These are phyloP conservation scores for Acromyrmex charruanus DNA, from an alignment of 1,140 invertebrate genomes.

Conservation along the genomic window DNA sequence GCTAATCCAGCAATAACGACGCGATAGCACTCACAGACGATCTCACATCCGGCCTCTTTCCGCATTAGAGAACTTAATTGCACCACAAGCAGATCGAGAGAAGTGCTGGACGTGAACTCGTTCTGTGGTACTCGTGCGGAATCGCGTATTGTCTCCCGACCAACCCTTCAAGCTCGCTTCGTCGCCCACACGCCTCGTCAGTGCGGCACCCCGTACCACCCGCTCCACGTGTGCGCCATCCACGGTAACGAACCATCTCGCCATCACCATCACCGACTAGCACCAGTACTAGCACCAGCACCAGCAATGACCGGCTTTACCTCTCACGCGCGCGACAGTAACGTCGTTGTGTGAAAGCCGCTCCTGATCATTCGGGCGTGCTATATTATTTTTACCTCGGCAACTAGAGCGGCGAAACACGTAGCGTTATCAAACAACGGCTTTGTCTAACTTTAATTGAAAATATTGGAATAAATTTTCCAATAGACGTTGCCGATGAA, in stretches of 20 bases:
- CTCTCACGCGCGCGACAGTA: slow-evolving; percentile 39
- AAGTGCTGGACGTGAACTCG: slow-evolving; percentile 53
- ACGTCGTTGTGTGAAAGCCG: slow-evolving; percentile 68
- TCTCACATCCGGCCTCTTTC: slow-evolving; percentile 48
- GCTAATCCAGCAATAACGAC: slow-evolving; percentile 51
- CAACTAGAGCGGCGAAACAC: slow-evolving; percentile 79
- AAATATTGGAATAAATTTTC: slow-evolving; percentile 87
- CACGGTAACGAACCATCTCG: slow-evolving; percentile 63
- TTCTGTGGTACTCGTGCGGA: slow-evolving; percentile 55
- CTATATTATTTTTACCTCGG: slow-evolving; percentile 82
- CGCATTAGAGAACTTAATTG: slow-evolving; percentile 61
- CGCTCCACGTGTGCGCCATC: slow-evolving; percentile 14
- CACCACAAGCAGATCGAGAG: slow-evolving; percentile 38
- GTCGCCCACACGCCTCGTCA: slow-evolving; percentile 27
- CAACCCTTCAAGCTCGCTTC: slow-evolving; percentile 54
- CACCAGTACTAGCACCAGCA: slow-evolving; percentile 24
- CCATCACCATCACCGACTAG: slow-evolving; percentile 6
- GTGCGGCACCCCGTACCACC: background rate
- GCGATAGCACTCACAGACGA: slow-evolving; percentile 31
- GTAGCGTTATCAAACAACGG: slow-evolving; percentile 79
- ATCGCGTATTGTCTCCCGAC: slow-evolving; percentile 57
- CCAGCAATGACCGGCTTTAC: slow-evolving; percentile 6
- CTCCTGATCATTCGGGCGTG: slow-evolving; percentile 76
- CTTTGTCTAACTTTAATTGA: slow-evolving; percentile 86
- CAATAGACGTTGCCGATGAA: slow-evolving; percentile 81